Base-by-base conservation (phyloP, 2,113 vertebrate genomes). In the Menura novaehollandiae region DNA sequence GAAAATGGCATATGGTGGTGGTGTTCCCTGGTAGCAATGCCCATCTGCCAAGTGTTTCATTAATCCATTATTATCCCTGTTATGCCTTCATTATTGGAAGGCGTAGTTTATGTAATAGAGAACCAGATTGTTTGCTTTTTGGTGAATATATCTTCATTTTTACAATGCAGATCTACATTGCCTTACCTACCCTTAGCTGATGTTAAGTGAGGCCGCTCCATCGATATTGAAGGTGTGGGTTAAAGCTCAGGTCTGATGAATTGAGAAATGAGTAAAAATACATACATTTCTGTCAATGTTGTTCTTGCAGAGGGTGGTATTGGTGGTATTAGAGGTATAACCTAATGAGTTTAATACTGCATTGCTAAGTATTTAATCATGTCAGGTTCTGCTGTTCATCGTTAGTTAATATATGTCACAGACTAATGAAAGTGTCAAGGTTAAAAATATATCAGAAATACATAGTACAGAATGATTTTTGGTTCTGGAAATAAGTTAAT, bases 351-450 rank as follows among this genome's bases (percentile, higher is more conserved):
- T 95, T 96, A 96, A 93, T 80, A 24, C 60, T 91, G 53, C 69
- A 64, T 88, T 92, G 59, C 68, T 89, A 30, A 33, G 63, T 96
- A 67, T 82, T 97, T 94, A 92, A 96, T 96, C 91, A 96, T 96
- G 67, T 84, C 93, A 24, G 80, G 64, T 90, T 96, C 91, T 85
- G 47, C 93, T 97, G 93, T 76, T 96, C 73, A 85, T 47, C 43
- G 23, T 94, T 94, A 71, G 66, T 96, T 96, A 97, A 97, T 97
- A 41, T 83, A 59, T 72, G 88, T 74, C 74, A 91, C 68, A 78
- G 75, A 93, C 89, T 96, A 98, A 97, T 97, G 93, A 93, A 94
- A 94, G 88, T 96, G 79, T 96, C 93, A 96, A 78, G 77, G 62
- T 96, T 96, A 96, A 97, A 97, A 97, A 93, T 97, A 82, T 89